Base-by-base conservation (phyloP, 1,140 invertebrate genomes). In the Nasonia giraulti region DNA sequence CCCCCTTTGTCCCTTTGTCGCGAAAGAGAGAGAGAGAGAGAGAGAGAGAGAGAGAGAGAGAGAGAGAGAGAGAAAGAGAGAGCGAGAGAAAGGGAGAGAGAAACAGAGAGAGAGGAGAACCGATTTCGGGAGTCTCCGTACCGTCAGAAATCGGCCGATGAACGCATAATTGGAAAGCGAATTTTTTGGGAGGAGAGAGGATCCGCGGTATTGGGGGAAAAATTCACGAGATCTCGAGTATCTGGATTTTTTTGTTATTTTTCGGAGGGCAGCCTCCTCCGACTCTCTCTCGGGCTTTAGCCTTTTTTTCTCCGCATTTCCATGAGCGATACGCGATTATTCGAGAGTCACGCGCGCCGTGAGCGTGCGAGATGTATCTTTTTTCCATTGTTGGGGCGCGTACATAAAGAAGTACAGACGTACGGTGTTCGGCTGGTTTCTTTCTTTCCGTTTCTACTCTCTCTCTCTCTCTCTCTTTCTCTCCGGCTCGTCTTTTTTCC, bases 381-480 rank as follows among this genome's bases (percentile, higher is more conserved):
- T 85, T 85, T 85, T 77, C 83, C 84, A 85, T 85, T 85, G 84
- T 81, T 85, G 62, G 40, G n/a, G 2, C 79, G 73, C 84, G 78
- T 69, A 71, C 62, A 81, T 81, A 85, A 85, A 85, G 66, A 81
- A 85, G 79, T 77, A 76, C 74, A 81, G 40, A 81, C 76, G 62
- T 50, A 83, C 23, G 37, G 10, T 77, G 55, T 84, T 84, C 44
- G 76, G 66, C 12, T 81, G 55, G 31, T 68, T 86, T 50, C 75
- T 86, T 87, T 85, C 88, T 85, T 89, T 87, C 82, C 73, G 62
- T 75, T 83, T 84, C 85, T 44, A 1, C 40, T 44, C 40, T 44
- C 40, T 44, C 40, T 44, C 40, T 86, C 78, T 77, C 62, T 74
- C 8, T 12, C 4, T 27, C 27, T 27, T 2, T 33, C 33, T 33